Percentiles rank a stretch among this genome's conserved stretches.
phyloP scores from a whole-genome alignment of 2,888 invertebrate genomes.

The Drosophila colorata region DNA sequence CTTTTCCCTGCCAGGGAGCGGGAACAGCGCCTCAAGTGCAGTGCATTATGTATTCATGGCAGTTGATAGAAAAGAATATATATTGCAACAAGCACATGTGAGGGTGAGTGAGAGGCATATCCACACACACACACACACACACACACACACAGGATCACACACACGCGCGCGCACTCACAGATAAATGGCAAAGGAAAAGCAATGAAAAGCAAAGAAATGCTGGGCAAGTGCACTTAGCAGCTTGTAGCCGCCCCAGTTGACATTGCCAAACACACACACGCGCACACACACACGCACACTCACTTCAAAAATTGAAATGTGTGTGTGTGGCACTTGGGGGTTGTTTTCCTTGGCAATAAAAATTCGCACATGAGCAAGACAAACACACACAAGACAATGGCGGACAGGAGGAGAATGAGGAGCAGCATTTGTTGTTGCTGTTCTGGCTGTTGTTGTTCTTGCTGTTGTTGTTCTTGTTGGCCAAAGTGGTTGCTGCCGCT shows the following conservation, averaged over 20 bases:
- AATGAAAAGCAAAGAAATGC: constrained; percentile 67
- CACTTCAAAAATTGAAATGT: constrained; percentile 5
- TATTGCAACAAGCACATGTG: constrained; percentile 20
- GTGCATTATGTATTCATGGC: constrained; percentile 78
- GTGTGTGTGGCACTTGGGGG: constrained; percentile 67
- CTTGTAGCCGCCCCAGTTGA: constrained; percentile 76
- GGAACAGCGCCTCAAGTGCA: constrained; percentile 66
- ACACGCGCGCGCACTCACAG: not conserved
- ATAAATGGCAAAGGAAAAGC: constrained; percentile 50
- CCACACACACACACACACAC: not conserved
- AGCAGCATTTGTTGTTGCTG: too few species aligned
- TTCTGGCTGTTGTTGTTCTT: constrained; percentile 3
- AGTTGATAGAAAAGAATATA: constrained; percentile 26
- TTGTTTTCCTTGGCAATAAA: constrained; percentile 74
- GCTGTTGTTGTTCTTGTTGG: constrained; percentile 36
- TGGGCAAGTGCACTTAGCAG: constrained; percentile 80
- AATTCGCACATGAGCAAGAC: constrained; percentile 73
- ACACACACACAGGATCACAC: not conserved
- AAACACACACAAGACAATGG: constrained; percentile 57
- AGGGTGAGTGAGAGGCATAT: constrained; percentile 13
- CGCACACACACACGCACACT: constrained; percentile 36
- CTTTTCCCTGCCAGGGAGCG: constrained; percentile 55
- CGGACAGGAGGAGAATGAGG: constrained; percentile 36
- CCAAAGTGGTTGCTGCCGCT: constrained; percentile 58
- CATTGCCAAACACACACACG: constrained; percentile 60